Evolutionary conservation across 2,113 vertebrate species (phyloP).

Genomic region (Paramormyrops kingsleyae): DNA sequence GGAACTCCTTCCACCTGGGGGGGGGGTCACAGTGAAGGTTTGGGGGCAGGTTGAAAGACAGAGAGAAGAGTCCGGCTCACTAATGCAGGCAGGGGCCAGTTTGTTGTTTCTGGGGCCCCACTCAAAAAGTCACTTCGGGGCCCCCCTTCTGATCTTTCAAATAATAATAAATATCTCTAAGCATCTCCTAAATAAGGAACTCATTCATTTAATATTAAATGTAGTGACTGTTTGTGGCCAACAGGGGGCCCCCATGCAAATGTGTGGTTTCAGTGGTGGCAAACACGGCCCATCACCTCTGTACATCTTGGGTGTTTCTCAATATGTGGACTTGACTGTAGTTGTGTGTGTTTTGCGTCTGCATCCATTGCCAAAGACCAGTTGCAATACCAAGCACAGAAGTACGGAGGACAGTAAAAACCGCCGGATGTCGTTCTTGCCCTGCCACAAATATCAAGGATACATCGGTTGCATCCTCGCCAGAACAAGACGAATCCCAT

Average conservation of each 20-base stretch:
- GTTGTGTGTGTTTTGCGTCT: too few relatives aligned
- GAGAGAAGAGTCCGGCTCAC: neutral
- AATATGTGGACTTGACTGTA: too few relatives aligned
- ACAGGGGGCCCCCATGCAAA: neutral
- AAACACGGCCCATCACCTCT: neutral
- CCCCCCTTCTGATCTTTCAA: neutral
- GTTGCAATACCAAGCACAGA: too few relatives aligned
- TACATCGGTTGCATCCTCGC: too few relatives aligned
- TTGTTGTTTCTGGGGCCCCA: neutral
- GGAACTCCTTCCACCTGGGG: slow-evolving; percentile 81
- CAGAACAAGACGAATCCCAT: too few relatives aligned
- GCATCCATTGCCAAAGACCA: too few relatives aligned
- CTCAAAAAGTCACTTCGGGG: neutral
- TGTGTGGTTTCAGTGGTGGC: neutral
- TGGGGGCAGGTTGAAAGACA: neutral
- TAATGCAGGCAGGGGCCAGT: neutral
- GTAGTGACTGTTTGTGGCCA: neutral
- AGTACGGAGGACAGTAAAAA: too few relatives aligned
- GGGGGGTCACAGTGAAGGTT: neutral
- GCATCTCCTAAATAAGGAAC: neutral
- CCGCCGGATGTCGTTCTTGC: too few relatives aligned
- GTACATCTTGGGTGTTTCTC: neutral
- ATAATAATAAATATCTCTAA: neutral
- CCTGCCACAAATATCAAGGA: too few relatives aligned
- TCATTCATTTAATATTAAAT: neutral